A percentile compares a stretch with the other conserved stretches of the same genome.
Conservation (phyloP, 2,888 invertebrate genomes). For the Temnothorax rugatulus region DNA sequence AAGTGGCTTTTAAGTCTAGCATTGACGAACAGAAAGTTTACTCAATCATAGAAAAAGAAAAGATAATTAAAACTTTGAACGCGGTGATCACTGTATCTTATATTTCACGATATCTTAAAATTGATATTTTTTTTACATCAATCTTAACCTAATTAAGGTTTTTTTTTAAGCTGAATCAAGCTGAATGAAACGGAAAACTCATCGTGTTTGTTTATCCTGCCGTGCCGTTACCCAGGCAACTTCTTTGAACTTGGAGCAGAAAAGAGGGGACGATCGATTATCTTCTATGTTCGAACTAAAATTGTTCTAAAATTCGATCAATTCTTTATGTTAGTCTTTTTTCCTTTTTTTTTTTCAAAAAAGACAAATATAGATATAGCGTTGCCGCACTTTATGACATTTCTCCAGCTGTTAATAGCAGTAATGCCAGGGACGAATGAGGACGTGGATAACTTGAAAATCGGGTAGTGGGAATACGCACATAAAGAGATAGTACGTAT, state of each 20-base stretch:
- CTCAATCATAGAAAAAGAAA: not conserved
- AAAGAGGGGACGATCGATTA: not conserved
- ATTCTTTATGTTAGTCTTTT: no score
- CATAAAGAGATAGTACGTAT: no score
- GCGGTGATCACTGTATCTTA: not conserved
- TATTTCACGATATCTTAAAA: not conserved
- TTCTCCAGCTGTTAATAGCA: no score
- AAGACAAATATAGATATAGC: no score
- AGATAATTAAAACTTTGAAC: not conserved
- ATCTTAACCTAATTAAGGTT: not conserved
- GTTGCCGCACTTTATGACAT: no score
- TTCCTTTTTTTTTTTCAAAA: no score
- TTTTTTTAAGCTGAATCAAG: not conserved
- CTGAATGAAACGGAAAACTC: not conserved
- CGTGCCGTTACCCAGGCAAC: not conserved
- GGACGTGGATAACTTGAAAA: no score
- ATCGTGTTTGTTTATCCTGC: not conserved
- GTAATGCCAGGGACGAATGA: no score
- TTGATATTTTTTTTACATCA: not conserved
- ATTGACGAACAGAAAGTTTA: slow-evolving; percentile 4
- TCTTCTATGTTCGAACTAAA: no score
- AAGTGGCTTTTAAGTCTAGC: not conserved
- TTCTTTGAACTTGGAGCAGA: not conserved
- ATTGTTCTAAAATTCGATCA: no score
- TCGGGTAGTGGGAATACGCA: no score